Evolutionary conservation across 2,113 vertebrate species (phyloP), one percentile per base, ranked within the genome.

Genomic region (Turnix velox): DNA sequence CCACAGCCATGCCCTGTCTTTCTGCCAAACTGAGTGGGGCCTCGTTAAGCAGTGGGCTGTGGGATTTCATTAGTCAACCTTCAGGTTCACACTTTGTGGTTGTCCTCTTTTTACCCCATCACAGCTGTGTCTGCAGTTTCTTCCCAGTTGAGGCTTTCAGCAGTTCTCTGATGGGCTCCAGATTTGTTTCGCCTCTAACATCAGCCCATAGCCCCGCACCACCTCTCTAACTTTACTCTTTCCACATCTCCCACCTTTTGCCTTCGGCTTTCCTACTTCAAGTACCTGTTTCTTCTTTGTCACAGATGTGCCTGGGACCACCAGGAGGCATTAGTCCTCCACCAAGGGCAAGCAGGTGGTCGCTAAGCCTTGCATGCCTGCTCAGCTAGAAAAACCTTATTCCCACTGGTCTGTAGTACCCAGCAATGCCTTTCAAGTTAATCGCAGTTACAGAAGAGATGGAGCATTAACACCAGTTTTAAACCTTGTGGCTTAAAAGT

Each of bases 271-370:
- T 10, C 57, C 35, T 25, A 4, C 37, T 52, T 20, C 45, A 20
- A 12, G 3, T 28, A 7, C 9, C 7, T 10, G 5, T 46, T 57
- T 48, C 76, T 43, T 58, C n/a, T 58, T 58, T 31, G 55, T 12
- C 12, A 15, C 78, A 59, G 65, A 35, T 10, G 51, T 63, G 43
- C 14, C 14, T 39, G 73, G 40, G 88, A 75, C 95, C 96, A 93
- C 79, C 76, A 96, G 95, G 95, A 95, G 96, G 92, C 95, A 94
- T 77, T 49, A 90, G 83, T 74, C 63, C 85, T 82, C 93, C 82
- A 83, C 35, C 43, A 37, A 33, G 85, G 49, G 31, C 77, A 40
- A 45, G 52, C n/a, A 39, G 40, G 25, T 15, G 18, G 3, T 42
- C 42, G 54, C 46, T 33, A 61, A 63, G 31, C n/a, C 57, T 59